Percentiles rank a stretch among this genome's conserved stretches.
Evolutionary conservation across 2,888 invertebrate species (phyloP).

Genomic region (Tipula vernalis): DNA sequence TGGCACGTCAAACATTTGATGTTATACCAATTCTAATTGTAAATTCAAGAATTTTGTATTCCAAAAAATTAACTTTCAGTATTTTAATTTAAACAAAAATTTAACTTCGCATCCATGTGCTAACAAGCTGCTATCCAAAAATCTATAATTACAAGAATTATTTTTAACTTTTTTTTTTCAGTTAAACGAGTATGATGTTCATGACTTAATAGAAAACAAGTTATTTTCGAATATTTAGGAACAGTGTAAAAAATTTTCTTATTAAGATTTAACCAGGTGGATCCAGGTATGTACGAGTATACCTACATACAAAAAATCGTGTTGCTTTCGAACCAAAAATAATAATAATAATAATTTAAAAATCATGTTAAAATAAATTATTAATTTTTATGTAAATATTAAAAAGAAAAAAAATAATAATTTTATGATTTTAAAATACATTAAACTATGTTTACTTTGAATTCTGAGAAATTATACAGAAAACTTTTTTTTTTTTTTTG

Average conservation of each 20-base stretch:
- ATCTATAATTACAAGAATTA: background rate
- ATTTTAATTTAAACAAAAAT: background rate
- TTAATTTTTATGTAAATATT: background rate
- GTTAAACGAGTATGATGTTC: background rate
- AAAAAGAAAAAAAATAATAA: background rate
- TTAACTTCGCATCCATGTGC: slow-evolving; percentile 4
- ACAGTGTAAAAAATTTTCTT: background rate
- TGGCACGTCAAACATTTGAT: too few species aligned
- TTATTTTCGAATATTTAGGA: background rate
- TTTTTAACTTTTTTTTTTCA: background rate
- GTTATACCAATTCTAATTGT: background rate
- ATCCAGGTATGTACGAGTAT: background rate
- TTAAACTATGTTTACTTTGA: background rate
- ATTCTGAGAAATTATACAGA: background rate
- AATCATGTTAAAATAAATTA: background rate
- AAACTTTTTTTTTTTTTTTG: background rate
- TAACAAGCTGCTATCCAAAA: background rate
- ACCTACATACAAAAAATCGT: background rate
- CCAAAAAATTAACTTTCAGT: background rate
- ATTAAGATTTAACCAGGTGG: slow-evolving; percentile 4
- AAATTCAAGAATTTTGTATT: background rate
- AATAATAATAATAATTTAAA: background rate
- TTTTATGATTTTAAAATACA: background rate
- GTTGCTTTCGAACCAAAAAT: background rate
- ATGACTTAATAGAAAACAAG: background rate